phyloP scores from a whole-genome alignment of 1,140 invertebrate genomes.

The Vanessa tameamea region DNA sequence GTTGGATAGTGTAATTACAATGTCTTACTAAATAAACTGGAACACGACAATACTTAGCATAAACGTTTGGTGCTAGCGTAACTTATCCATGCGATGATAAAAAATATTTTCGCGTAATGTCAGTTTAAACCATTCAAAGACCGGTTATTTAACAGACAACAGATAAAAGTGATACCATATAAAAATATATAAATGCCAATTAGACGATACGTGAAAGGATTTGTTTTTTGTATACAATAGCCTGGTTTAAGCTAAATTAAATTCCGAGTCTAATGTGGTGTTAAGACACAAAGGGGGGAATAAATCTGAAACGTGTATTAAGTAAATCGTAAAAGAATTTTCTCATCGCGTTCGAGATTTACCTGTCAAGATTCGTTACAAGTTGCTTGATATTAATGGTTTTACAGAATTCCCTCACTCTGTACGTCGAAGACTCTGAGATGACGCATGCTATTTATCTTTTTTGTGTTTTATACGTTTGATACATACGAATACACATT shows the following conservation, averaged over 20 bases:
- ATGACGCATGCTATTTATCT: conserved; percentile 23
- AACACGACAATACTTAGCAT: too few species aligned
- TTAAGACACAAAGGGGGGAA: conserved; percentile 37
- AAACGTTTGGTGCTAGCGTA: too few species aligned
- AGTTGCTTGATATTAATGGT: conserved; percentile 65
- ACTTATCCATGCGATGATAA: too few species aligned
- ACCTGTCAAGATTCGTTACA: conserved; percentile 62
- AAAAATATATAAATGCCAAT: too few species aligned
- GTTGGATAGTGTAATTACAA: too few species aligned
- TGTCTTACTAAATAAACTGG: too few species aligned
- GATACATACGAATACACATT: background rate
- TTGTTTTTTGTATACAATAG: background rate
- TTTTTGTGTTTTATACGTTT: background rate
- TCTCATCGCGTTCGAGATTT: conserved; percentile 49
- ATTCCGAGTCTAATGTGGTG: background rate
- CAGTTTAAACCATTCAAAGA: too few species aligned
- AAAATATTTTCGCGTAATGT: too few species aligned
- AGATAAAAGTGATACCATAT: too few species aligned
- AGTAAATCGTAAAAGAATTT: conserved; percentile 59
- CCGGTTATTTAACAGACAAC: too few species aligned
- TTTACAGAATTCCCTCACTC: conserved; percentile 36
- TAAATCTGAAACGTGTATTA: conserved; percentile 57
- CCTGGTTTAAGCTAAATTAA: background rate
- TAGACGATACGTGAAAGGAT: background rate
- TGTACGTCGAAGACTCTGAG: conserved; percentile 25